Percentiles rank a stretch among this genome's conserved stretches.
Evolutionary conservation across 2,113 vertebrate species (phyloP).

Genomic region (Nicator chloris): DNA sequence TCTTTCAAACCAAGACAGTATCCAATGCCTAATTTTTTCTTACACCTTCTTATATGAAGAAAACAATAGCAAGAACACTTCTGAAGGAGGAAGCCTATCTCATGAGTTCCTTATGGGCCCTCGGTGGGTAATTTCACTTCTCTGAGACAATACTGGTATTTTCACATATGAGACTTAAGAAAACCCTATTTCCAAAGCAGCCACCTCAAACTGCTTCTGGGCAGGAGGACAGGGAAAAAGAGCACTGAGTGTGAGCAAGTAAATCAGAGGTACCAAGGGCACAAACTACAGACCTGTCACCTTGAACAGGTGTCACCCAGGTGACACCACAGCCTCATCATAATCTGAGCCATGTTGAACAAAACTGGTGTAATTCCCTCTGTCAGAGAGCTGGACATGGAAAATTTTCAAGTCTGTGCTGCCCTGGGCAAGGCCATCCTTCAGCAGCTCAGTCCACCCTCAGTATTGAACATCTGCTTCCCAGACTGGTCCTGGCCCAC

Average conservation of each 20-base stretch:
- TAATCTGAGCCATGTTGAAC: not conserved
- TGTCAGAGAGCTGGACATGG: not conserved
- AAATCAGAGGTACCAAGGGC: not conserved
- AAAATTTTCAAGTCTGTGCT: not conserved
- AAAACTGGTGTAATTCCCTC: not conserved
- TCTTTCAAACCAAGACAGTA: too few species aligned
- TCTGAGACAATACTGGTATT: not conserved
- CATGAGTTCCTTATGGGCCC: fast-evolving
- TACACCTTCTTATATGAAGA: not conserved
- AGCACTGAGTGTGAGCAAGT: not conserved
- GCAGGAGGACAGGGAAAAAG: not conserved
- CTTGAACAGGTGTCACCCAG: not conserved
- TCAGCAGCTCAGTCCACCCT: not conserved
- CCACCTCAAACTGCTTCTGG: not conserved
- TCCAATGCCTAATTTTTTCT: not conserved
- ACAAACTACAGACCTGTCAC: not conserved
- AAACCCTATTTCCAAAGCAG: not conserved
- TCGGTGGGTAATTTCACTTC: fast-evolving
- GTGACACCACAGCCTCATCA: not conserved
- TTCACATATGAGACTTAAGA: not conserved
- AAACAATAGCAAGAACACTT: not conserved
- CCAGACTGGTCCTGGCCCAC: not conserved
- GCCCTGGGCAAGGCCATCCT: not conserved
- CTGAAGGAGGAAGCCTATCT: not conserved
- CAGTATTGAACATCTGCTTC: not conserved